These are phyloP conservation scores for Momotus momota DNA, from an alignment of 2,797 vertebrate genomes.

Conservation along the genomic window DNA sequence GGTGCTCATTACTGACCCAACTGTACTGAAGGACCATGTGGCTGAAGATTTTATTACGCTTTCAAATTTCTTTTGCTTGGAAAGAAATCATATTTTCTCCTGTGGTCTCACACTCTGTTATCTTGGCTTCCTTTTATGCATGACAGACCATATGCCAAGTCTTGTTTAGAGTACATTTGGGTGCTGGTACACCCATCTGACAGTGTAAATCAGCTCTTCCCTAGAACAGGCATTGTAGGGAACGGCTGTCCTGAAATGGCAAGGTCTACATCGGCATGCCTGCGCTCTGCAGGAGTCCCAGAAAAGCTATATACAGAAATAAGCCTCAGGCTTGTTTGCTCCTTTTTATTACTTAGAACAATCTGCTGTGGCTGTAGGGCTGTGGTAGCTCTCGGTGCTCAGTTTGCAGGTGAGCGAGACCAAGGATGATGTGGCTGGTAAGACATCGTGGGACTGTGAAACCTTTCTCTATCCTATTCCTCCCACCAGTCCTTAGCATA, in stretches of 20 bases:
- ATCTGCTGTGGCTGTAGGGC: not conserved
- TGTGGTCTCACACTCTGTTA: not conserved
- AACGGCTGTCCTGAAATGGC: not conserved
- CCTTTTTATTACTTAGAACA: not conserved
- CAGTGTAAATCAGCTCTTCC: not conserved
- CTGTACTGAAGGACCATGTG: accelerated
- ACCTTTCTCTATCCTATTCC: not conserved
- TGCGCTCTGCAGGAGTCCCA: accelerated
- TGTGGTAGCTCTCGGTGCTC: not conserved
- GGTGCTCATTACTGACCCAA: not conserved
- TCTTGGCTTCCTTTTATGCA: not conserved
- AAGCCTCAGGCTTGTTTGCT: not conserved
- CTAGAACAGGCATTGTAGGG: not conserved
- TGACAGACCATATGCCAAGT: accelerated
- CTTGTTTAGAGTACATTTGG: not conserved
- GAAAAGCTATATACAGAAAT: not conserved
- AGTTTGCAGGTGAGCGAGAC: not conserved
- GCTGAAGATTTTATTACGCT: not conserved
- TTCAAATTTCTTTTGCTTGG: not conserved
- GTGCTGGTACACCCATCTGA: not conserved
- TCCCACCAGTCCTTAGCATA: not conserved
- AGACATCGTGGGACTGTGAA: accelerated
- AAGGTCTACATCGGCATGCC: not conserved
- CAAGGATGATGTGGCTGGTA: not conserved
- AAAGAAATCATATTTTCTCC: not conserved